These are phyloP conservation scores for Mylabris sibirica DNA, from an alignment of 2,888 invertebrate genomes.

Conservation along the genomic window DNA sequence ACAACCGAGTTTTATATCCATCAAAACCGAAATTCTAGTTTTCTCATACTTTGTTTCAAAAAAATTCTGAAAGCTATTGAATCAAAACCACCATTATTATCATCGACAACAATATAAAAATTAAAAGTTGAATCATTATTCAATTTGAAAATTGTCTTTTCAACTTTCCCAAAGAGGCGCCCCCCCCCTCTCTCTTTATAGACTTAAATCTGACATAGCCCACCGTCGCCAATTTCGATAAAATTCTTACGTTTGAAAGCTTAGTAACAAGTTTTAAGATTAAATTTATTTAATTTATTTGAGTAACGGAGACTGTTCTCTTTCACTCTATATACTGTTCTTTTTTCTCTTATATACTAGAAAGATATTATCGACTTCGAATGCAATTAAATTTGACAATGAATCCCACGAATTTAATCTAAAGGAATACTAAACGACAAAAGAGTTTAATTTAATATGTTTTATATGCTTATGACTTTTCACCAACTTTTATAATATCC, in stretches of 20 bases:
- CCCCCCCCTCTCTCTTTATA: too few relatives aligned
- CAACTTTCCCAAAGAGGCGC: background rate
- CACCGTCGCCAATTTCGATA: background rate
- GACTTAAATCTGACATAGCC: background rate
- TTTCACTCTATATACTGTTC: background rate
- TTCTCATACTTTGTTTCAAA: background rate
- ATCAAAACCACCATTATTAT: background rate
- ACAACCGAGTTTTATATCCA: background rate
- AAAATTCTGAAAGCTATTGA: too few relatives aligned
- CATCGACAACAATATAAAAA: background rate
- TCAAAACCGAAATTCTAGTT: conserved; percentile 3
- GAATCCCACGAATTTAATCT: conserved; percentile 33
- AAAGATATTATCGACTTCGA: conserved; percentile 32
- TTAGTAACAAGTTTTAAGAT: conserved; percentile 10
- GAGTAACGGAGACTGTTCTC: background rate
- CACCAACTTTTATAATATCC: conserved; percentile 23
- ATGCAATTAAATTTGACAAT: conserved; percentile 36
- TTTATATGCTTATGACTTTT: conserved; percentile 29
- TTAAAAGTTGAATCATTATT: background rate
- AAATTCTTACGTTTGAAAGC: conserved; percentile 10
- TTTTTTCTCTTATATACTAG: conserved; percentile 1
- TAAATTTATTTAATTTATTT: conserved; percentile 15
- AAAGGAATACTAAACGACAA: conserved; percentile 30
- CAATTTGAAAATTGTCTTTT: background rate
- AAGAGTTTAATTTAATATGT: conserved; percentile 36